Conservation (phyloP, 2,113 vertebrate species). For the Steatornis caripensis region DNA sequence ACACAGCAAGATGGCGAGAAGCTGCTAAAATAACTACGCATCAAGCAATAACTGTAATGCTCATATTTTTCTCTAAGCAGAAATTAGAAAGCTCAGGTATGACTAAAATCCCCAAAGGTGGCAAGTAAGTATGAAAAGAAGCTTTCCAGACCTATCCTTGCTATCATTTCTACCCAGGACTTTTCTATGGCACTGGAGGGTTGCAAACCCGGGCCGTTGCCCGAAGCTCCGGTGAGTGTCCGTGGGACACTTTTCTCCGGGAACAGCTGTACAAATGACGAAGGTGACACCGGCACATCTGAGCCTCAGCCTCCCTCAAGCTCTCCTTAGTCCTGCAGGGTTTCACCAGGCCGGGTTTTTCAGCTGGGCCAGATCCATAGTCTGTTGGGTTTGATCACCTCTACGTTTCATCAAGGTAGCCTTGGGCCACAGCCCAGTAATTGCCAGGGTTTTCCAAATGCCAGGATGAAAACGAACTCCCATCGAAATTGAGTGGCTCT, state of each 20-base stretch:
- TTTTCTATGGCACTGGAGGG: not conserved
- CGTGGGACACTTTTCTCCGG: not conserved
- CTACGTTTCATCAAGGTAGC: constrained; percentile 45
- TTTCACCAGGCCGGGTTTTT: not conserved
- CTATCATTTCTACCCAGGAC: not conserved
- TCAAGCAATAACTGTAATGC: not conserved
- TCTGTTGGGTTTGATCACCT: constrained; percentile 29
- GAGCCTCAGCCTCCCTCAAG: not conserved
- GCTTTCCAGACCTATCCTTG: not conserved
- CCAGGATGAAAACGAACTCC: constrained; percentile 41
- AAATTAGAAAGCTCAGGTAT: not conserved
- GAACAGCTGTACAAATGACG: not conserved
- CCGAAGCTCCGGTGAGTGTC: not conserved
- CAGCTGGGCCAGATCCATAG: not conserved
- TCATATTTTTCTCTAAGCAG: not conserved
- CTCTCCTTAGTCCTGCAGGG: not conserved
- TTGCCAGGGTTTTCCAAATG: constrained; percentile 68
- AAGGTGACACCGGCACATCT: not conserved
- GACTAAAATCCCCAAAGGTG: not conserved
- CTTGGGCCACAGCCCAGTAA: constrained; percentile 66
- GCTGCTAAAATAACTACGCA: not conserved
- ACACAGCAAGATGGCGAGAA: not conserved
- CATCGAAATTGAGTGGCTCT: constrained; percentile 66
- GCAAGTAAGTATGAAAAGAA: not conserved
- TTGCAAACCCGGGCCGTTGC: fast-evolving